A percentile compares a stretch with the other conserved stretches of the same genome.
Conservation (phyloP, 2,113 vertebrate species). For the Cepphus grylle region DNA sequence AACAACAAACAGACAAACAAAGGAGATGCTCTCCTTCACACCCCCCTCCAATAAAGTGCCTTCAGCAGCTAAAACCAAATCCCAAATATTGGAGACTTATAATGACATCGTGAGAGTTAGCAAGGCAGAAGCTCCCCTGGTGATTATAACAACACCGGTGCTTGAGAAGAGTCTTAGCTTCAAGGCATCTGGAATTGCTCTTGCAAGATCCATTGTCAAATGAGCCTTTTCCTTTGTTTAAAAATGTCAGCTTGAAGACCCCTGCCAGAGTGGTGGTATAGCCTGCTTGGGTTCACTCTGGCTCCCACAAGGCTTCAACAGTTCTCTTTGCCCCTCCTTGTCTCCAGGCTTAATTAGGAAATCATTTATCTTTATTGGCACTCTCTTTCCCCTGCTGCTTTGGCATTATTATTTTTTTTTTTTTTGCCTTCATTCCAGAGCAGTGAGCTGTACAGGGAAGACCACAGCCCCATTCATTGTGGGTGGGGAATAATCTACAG, state of each 20-base stretch:
- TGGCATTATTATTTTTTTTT: conserved; percentile 38
- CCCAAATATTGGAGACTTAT: conserved; percentile 23
- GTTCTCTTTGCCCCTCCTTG: conserved; percentile 61
- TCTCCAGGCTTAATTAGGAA: conserved; percentile 69
- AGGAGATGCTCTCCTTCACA: conserved; percentile 49
- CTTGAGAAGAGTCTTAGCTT: conserved; percentile 43
- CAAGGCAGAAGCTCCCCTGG: conserved; percentile 56
- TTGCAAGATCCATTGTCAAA: conserved; percentile 68
- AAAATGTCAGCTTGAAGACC: conserved; percentile 68
- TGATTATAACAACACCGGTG: conserved; percentile 64
- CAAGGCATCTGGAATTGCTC: conserved; percentile 65
- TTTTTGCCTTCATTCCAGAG: conserved; percentile 51
- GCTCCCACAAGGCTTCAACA: conserved; percentile 61
- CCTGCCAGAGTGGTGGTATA: conserved; percentile 67
- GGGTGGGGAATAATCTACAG: conserved; percentile 58
- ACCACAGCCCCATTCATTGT: conserved; percentile 70
- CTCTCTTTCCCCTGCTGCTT: conserved; percentile 62
- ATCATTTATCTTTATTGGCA: conserved; percentile 69
- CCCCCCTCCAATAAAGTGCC: conserved; percentile 32
- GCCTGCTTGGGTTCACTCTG: conserved; percentile 53
- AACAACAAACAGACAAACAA: conserved; percentile 53
- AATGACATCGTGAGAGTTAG: conserved; percentile 52
- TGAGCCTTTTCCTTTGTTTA: conserved; percentile 64
- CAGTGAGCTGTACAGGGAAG: conserved; percentile 61
- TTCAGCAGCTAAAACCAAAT: conserved; percentile 52